phyloP scores from a whole-genome alignment of 2,797 vertebrate genomes.

The Falco biarmicus region DNA sequence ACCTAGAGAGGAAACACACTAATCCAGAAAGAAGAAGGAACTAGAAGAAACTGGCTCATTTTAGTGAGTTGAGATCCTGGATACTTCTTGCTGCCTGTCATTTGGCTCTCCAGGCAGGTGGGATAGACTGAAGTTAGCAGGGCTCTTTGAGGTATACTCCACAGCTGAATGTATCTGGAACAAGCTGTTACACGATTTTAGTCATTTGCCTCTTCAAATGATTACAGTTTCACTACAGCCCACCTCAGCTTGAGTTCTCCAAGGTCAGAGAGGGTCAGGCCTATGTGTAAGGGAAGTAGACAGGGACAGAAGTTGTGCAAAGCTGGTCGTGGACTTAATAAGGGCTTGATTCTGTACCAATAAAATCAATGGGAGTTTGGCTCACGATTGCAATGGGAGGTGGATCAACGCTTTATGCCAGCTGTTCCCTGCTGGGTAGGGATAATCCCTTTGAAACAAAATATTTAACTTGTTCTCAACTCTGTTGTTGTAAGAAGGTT shows the following conservation, averaged over 20 bases:
- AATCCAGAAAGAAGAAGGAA: not conserved
- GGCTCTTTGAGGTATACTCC: not conserved
- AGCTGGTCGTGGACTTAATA: constrained; percentile 33
- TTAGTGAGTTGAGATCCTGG: not conserved
- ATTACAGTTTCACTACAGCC: not conserved
- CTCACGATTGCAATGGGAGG: constrained; percentile 30
- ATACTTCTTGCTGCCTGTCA: not conserved
- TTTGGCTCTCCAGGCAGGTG: not conserved
- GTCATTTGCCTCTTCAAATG: not conserved
- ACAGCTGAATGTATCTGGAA: not conserved
- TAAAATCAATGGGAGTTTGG: constrained; percentile 52
- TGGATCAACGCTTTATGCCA: constrained; percentile 37
- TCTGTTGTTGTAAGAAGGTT: constrained; percentile 38
- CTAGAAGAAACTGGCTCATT: not conserved
- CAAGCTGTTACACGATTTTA: not conserved
- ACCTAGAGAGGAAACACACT: not conserved
- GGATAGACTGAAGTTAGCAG: not conserved
- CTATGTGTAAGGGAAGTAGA: constrained; percentile 5
- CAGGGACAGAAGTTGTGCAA: constrained; percentile 3
- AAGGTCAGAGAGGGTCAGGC: not conserved
- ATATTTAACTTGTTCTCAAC: constrained; percentile 65
- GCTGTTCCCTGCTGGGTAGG: constrained; percentile 56
- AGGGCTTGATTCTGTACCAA: constrained; percentile 48
- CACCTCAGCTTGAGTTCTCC: not conserved
- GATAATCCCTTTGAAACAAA: constrained; percentile 67